Evolutionary conservation across 2,113 vertebrate genomes (phyloP).

Genomic region (Eudorcas thomsonii): DNA sequence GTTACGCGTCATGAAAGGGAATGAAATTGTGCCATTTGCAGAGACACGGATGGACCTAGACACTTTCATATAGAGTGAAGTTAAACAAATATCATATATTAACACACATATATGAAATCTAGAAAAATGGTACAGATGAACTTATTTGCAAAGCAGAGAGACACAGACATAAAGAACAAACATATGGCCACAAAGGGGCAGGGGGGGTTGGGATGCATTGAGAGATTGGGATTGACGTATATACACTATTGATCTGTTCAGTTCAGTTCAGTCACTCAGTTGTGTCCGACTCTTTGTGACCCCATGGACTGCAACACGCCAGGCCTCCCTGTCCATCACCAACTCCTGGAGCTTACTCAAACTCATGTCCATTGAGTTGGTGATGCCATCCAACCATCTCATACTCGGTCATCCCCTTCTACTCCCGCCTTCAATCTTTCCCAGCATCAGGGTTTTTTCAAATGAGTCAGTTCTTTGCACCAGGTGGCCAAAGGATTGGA

Average conservation of each 20-base stretch:
- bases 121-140: not conserved
- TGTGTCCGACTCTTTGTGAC: not conserved
- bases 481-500: not conserved
- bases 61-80: not conserved
- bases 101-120: not conserved
- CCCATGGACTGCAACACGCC: not conserved
- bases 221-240: not conserved
- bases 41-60: not conserved
- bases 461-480: not conserved
- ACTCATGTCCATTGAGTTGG: not conserved
- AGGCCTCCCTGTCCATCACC: not conserved
- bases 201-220: not conserved
- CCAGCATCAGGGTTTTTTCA: not conserved
- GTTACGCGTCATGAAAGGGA: not conserved
- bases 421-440: not conserved
- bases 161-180: not conserved
- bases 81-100: not conserved
- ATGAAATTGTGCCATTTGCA: not conserved
- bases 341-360: not conserved
- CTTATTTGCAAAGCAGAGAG: not conserved
- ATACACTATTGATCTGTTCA: not conserved
- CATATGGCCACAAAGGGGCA: not conserved
- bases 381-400: not conserved
- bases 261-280: not conserved
- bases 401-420: not conserved